Evolutionary conservation across 1,140 invertebrate species (phyloP), one percentile per base, ranked within the genome.

Genomic region (Orussus abietinus): DNA sequence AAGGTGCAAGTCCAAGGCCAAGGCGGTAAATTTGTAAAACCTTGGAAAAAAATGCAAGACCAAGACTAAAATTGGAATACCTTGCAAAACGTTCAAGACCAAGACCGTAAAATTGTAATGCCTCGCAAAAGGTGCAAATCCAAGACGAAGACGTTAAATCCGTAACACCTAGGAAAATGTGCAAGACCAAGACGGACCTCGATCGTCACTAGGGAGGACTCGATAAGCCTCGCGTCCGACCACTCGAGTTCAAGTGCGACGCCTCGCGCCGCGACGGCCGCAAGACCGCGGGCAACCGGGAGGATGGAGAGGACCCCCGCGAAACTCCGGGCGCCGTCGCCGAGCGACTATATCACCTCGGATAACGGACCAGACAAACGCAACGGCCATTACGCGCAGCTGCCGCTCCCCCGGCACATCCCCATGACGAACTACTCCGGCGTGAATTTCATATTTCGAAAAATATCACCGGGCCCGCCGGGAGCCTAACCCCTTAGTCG

Each of bases 361-460:
- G 25, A 25, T 38, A 26, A 13, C 22, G 35, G 28, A 14, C 10
- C 5, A 10, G 36, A 20, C 17, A 40, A 32, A 32, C 15, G 38
- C 19, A 11, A 22, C 25, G 21, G 47, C 51, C 49, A 61, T 69
- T 63, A 54, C 45, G 46, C 53, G 46, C 62, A 69, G 53, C 55
- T 63, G 63, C 45, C 55, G 41, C 47, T 10, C n/a, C 26, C 40
- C 32, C 9, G 13, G 31, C 3, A 14, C 32, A 7, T 45, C 21
- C 18, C 26, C 28, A 53, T 59, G 59, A 64, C 52, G 53, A 51
- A 66, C 53, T 55, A 53, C 35, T 32, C 26, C 39, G 36, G 43
- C 50, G 47, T 44, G 51, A 66, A 58, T 64, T 63, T 59, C 46
- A 64, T 64, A 64, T 62, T 52, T 45, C 51, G 50, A 49, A 49